These are phyloP conservation scores for Ceramica pisi DNA, from an alignment of 2,888 invertebrate genomes.

Conservation along the genomic window DNA sequence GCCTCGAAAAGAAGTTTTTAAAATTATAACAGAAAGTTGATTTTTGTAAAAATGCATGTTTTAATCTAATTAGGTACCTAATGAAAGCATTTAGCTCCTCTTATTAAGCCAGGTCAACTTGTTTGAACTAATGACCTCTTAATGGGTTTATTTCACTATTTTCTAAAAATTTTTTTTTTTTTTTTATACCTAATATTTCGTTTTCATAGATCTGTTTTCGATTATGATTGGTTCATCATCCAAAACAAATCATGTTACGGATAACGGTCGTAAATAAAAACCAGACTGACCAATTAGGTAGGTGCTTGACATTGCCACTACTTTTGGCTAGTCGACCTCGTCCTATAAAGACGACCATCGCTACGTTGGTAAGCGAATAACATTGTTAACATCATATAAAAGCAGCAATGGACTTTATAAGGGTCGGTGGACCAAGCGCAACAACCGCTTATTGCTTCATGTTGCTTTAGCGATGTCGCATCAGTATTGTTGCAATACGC, in stretches of 20 bases:
- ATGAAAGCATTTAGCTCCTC: not conserved
- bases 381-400: not conserved
- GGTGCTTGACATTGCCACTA: constrained; percentile 22
- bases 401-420: constrained; percentile 25
- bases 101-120: not conserved
- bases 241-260: not conserved
- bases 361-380: not conserved
- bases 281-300: not conserved
- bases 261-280: not conserved
- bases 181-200: too few relatives aligned
- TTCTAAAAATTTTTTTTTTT: too few relatives aligned
- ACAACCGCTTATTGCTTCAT: constrained; percentile 29
- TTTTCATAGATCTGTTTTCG: not conserved
- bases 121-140: not conserved
- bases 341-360: constrained; percentile 13
- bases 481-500: constrained; percentile 44
- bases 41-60: not conserved
- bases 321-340: constrained; percentile 18
- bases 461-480: constrained; percentile 31
- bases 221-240: not conserved
- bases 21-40: not conserved
- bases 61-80: not conserved
- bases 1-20: not conserved
- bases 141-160: not conserved
- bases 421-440: constrained; percentile 19